Base-by-base conservation (phyloP, 2,888 invertebrate genomes). In the Conchocele bisecta region DNA sequence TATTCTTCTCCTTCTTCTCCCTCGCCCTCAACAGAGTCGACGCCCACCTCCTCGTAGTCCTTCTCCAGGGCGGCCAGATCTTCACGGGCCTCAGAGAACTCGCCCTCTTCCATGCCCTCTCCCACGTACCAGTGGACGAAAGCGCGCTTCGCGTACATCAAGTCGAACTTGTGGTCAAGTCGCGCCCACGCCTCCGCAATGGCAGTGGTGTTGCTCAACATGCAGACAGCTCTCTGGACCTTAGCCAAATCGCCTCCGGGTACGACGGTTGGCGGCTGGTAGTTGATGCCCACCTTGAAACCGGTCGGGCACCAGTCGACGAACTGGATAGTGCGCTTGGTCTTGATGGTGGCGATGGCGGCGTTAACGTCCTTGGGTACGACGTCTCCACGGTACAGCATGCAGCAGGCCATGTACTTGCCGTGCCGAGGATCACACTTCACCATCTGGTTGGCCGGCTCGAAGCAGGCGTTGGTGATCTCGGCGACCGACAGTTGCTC, bases 221-320 rank as follows among this genome's bases (percentile, higher is more conserved):
- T 31, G 22, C 37, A 31, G 22, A 92, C 90, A 41, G 92, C 91
- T 65, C 92, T 81, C 64, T 90, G 91, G 7, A 92, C 91, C 82
- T 92, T 92, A 35, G 92, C 92, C 78, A 97, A 95, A 80, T 98
- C 97, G 37, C 97, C 97, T 9, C 97, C 97, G n/a, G 98, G 79
- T n/a, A 93, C 91, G 26, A 94, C 94, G 0, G 94, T 93, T 0
- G 97, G 96, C 54, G 89, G 89, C 83, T 92, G 97, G 93, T 97
- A 97, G 93, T 97, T 98, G 93, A 96, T 95, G 77, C 95, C 95
- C 58, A 93, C 93, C 89, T 91, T 87, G 81, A 88, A 88, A 29
- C 87, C 88, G 53, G 88, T 88, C 44, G 86, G 88, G 75, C 85
- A 87, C 87, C 87, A 89, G 70, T 87, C 86, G 20, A 87, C 87